These are phyloP conservation scores for Taenioides sp. DNA, from an alignment of 2,797 vertebrate genomes.

Conservation along the genomic window DNA sequence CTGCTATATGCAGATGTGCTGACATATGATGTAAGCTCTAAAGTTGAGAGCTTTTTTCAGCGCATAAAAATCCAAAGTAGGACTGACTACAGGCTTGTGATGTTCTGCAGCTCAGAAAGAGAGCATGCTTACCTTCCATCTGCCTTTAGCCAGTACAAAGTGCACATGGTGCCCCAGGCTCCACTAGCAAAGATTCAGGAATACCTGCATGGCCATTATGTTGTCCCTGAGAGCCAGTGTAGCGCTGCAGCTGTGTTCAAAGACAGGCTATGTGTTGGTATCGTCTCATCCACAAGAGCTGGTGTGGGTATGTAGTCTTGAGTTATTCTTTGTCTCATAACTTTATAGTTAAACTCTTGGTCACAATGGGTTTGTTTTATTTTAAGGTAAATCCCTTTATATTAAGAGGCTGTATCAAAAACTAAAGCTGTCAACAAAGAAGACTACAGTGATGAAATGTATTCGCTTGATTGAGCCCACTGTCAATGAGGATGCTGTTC, in stretches of 20 bases:
- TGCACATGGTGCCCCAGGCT: constrained; percentile 84
- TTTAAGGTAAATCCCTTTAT: constrained; percentile 91
- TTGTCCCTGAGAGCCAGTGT: constrained; percentile 49
- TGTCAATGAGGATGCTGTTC: constrained; percentile 85
- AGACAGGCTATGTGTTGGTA: constrained; percentile 80
- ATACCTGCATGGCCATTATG: constrained; percentile 86
- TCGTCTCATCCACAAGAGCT: constrained; percentile 88
- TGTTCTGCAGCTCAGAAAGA: constrained; percentile 86
- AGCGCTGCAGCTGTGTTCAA: constrained; percentile 85
- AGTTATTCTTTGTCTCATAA: not conserved
- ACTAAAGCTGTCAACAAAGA: constrained; percentile 61
- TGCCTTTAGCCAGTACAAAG: constrained; percentile 87
- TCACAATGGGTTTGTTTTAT: constrained; percentile 3
- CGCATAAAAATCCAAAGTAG: constrained; percentile 68
- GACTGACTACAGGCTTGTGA: constrained; percentile 76
- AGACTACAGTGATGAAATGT: constrained; percentile 71
- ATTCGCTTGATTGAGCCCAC: constrained; percentile 84
- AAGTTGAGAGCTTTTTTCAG: constrained; percentile 84
- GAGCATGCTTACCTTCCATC: constrained; percentile 92
- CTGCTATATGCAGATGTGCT: constrained; percentile 88
- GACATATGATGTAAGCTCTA: constrained; percentile 87
- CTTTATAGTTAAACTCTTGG: not conserved
- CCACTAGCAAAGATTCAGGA: constrained; percentile 69
- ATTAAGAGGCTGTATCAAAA: constrained; percentile 82
- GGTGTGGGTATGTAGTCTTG: constrained; percentile 85